Base-by-base conservation (phyloP, 2,888 invertebrate genomes). In the Hydrotaea cyrtoneurina region DNA sequence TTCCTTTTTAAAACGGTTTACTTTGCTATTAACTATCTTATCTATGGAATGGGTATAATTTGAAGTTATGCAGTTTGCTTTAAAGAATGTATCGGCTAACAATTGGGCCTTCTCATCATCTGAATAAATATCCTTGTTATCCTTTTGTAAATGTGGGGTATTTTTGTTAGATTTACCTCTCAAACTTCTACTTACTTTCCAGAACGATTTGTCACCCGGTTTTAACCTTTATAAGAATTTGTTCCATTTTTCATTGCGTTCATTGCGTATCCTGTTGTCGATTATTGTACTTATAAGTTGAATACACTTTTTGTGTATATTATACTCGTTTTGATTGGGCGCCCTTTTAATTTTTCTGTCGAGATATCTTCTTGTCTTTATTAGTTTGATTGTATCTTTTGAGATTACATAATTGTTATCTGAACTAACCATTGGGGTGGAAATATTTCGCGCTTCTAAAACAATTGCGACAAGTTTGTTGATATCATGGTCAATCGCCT, bases 361-460 rank as follows among this genome's bases (percentile, higher is more conserved):
- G 10, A 55, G 36, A 17, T n/a, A 59, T 78, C 31, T 57, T 59
- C 71, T 17, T 13, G 72, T 39, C 39, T 8, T 62, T 72, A 79
- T 64, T 8, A 73, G n/a, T 21, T 26, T 73, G 3, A 73, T 13
- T 26, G 11, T 57, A 23, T 43, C 31, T 31, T n/a, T n/a, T n/a
- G n/a, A n/a, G n/a, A n/a, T n/a, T n/a, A n/a, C n/a, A n/a, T n/a
- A n/a, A n/a, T 55, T 55, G 2, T 7, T 8, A 31, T 8, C 7
- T 8, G 7, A n/a, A 31, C 17, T 55, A 26, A 36, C 10, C 8
- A 7, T 50, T 50, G 50, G 50, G 2, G 50, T 23, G 17, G 43
- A 71, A 3, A n/a, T n/a, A n/a, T n/a, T n/a, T n/a, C n/a, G n/a
- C n/a, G n/a, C n/a, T n/a, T n/a, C n/a, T n/a, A n/a, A 23, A n/a